Evolutionary conservation across 2,797 vertebrate species (phyloP).

Genomic region (Synaphobranchus kaupii): DNA sequence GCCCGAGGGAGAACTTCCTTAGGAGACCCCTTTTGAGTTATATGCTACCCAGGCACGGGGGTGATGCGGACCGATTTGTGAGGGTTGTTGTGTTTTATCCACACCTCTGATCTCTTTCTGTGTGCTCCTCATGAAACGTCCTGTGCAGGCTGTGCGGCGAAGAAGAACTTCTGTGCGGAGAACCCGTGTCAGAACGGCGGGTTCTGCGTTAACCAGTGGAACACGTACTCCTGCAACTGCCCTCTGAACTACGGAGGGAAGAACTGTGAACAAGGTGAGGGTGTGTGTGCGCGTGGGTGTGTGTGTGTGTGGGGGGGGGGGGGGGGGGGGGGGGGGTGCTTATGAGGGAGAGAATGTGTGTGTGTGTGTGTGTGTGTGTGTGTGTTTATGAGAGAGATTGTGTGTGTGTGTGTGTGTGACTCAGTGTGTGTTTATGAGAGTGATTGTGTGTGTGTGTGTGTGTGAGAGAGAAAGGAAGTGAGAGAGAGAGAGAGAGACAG

Average conservation of each 20-base stretch:
- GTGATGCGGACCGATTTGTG: too few relatives aligned
- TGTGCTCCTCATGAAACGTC: neutral
- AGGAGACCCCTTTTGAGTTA: too few relatives aligned
- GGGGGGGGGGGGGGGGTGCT: too few relatives aligned
- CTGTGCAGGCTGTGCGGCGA: conserved; percentile 75
- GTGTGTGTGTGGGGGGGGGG: neutral
- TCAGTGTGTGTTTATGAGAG: neutral
- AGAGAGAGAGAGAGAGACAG: too few relatives aligned
- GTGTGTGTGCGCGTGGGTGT: neutral
- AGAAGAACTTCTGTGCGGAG: conserved; percentile 76
- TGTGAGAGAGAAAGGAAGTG: neutral
- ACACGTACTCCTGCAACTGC: conserved; percentile 77
- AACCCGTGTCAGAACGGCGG: conserved; percentile 81
- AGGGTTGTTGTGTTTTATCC: too few relatives aligned
- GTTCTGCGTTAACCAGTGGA: conserved; percentile 81
- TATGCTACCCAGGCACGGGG: too few relatives aligned
- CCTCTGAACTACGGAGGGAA: conserved; percentile 79
- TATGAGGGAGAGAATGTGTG: neutral
- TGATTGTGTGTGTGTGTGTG: too few relatives aligned
- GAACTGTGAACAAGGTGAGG: conserved; percentile 84
- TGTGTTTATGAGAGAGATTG: too few relatives aligned
- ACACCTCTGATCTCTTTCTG: neutral
- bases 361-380: neutral
- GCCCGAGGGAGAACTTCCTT: too few relatives aligned
- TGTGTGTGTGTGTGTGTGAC: too few relatives aligned